Conservation (phyloP, 2,888 invertebrate genomes). For the Pseudococcus longispinus region DNA sequence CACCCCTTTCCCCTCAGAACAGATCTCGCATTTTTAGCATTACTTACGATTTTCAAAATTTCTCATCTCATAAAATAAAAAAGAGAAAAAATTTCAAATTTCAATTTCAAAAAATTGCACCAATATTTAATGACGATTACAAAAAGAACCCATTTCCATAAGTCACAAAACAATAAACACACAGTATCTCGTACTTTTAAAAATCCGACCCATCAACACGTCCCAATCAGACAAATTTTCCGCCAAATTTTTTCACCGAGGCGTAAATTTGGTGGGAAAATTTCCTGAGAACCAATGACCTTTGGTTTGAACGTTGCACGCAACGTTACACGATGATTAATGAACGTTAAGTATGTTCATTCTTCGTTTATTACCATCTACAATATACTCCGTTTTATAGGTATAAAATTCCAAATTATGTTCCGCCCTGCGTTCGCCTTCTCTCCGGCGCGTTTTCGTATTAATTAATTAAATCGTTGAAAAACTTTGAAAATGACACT, state of each 20-base stretch:
- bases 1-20: no score
- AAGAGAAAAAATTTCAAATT: no score
- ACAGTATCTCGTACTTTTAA: no score
- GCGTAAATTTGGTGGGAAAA: background rate
- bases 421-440: background rate
- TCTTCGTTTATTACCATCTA: constrained; percentile 51
- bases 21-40: no score
- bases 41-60: no score
- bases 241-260: background rate
- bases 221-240: background rate
- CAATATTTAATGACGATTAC: no score
- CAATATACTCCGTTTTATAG: constrained; percentile 55
- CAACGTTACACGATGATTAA: constrained; percentile 53
- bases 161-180: no score
- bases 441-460: background rate
- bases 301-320: constrained; percentile 26
- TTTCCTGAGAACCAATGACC: constrained; percentile 43
- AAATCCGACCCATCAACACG: no score
- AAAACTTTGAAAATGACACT: constrained; percentile 56
- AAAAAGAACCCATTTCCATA: no score
- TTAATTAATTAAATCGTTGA: constrained; percentile 57
- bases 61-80: no score
- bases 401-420: constrained; percentile 56
- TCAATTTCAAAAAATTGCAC: no score
- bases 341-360: constrained; percentile 56